A percentile compares a stretch with the other conserved stretches of the same genome.
Conservation (phyloP, 2,888 invertebrate species). For the Caradrina kadenii region DNA sequence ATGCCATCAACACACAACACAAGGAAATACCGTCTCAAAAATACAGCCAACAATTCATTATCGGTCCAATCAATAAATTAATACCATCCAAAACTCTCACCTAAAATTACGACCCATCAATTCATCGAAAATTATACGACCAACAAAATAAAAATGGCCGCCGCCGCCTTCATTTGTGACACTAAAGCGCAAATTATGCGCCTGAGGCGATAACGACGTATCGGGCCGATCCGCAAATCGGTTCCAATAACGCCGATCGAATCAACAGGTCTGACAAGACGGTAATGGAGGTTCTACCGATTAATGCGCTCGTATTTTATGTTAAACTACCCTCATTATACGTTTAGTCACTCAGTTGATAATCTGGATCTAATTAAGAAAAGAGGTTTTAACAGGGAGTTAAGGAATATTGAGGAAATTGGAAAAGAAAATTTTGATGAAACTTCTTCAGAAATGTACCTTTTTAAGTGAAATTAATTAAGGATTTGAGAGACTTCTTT, state of each 20-base stretch:
- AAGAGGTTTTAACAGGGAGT: slow-evolving; percentile 15
- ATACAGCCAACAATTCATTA: slow-evolving; percentile 42
- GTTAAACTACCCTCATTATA: slow-evolving; percentile 51
- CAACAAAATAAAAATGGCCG: slow-evolving; percentile 50
- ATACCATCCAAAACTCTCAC: slow-evolving; percentile 46
- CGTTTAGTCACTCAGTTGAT: slow-evolving; percentile 40
- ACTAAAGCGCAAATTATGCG: slow-evolving; percentile 78
- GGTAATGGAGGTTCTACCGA: slow-evolving; percentile 58
- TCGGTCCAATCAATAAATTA: slow-evolving; percentile 57
- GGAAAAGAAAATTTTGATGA: slow-evolving; percentile 22
- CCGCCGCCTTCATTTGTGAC: slow-evolving; percentile 70
- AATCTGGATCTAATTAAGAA: slow-evolving; percentile 52
- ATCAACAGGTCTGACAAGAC: slow-evolving; percentile 70
- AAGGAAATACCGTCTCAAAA: slow-evolving; percentile 25
- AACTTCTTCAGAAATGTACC: background rate
- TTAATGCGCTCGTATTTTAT: slow-evolving; percentile 59
- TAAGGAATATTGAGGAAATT: background rate
- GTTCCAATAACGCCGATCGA: slow-evolving; percentile 69
- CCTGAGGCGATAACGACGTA: slow-evolving; percentile 77
- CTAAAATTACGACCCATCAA: slow-evolving; percentile 58
- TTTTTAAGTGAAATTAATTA: slow-evolving; percentile 18
- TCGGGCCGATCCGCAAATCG: slow-evolving; percentile 76
- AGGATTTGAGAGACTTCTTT: background rate
- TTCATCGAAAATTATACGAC: slow-evolving; percentile 52
- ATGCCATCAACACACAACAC: slow-evolving; percentile 13